phyloP scores from a whole-genome alignment of 2,888 invertebrate genomes.

The Dioctria rufipes region DNA sequence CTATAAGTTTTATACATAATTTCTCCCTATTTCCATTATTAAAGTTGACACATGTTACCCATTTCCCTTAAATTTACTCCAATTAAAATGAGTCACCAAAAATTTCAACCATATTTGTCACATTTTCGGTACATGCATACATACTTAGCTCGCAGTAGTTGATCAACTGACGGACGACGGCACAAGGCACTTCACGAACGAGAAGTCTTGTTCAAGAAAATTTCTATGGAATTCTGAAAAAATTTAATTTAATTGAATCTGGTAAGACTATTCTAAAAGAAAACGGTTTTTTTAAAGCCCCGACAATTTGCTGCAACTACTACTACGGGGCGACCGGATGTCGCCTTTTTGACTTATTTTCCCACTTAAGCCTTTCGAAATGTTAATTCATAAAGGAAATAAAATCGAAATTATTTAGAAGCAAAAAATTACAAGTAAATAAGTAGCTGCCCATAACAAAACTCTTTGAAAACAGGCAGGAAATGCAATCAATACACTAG shows the following conservation, averaged over 20 bases:
- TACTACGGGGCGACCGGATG: constrained; percentile 20
- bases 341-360: not conserved
- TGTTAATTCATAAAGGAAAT: not conserved
- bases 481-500: constrained; percentile 48
- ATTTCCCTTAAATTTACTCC: constrained; percentile 30
- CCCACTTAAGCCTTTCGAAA: not conserved
- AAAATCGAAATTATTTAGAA: not conserved
- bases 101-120: constrained; percentile 29
- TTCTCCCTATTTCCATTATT: too few species aligned
- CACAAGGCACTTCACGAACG: not conserved
- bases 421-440: not conserved
- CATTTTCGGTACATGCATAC: not conserved
- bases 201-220: not conserved
- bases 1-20: too few species aligned
- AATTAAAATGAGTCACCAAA: constrained; percentile 47
- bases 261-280: constrained; percentile 41
- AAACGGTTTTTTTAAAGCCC: constrained; percentile 24
- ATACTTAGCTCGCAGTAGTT: not conserved
- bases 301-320: constrained; percentile 7
- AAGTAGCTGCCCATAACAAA: not conserved
- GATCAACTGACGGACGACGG: not conserved
- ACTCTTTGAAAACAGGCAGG: not conserved
- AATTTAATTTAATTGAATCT: constrained; percentile 1
- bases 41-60: constrained; percentile 34
- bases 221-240: not conserved